These are phyloP conservation scores for Entomobrya proxima DNA, from an alignment of 2,888 invertebrate species.

Conservation along the genomic window DNA sequence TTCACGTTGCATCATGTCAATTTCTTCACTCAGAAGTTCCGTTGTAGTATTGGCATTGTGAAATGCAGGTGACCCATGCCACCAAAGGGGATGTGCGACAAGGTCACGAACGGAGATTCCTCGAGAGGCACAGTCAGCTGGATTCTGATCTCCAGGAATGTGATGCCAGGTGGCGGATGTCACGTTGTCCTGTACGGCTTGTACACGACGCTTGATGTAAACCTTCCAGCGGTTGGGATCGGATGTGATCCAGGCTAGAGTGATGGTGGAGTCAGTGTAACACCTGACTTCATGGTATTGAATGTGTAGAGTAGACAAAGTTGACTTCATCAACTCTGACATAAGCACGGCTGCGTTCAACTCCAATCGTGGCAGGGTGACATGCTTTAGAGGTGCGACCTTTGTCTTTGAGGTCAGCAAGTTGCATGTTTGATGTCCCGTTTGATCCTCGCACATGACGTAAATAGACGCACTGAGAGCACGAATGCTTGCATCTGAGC, in stretches of 20 bases:
- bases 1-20: not conserved
- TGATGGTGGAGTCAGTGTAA: no score
- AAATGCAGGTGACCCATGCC: not conserved
- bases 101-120: not conserved
- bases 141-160: no score
- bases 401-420: no score
- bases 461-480: slow-evolving; percentile 26
- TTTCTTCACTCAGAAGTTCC: slow-evolving; percentile 27
- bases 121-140: no score
- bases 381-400: slow-evolving; percentile 72
- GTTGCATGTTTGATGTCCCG: slow-evolving; percentile 4
- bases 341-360: slow-evolving; percentile 75
- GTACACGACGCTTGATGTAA: slow-evolving; percentile 8
- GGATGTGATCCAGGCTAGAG: slow-evolving; percentile 9
- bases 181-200: no score
- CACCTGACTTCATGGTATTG: no score
- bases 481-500: slow-evolving; percentile 23
- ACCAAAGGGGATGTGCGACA: not conserved
- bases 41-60: no score
- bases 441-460: not conserved
- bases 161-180: no score
- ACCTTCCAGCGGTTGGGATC: slow-evolving; percentile 25
- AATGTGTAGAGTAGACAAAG: no score
- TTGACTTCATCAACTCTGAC: slow-evolving; percentile 69
- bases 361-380: slow-evolving; percentile 75